phyloP scores from a whole-genome alignment of 2,113 vertebrate species.

The Scartelaos histophorus region DNA sequence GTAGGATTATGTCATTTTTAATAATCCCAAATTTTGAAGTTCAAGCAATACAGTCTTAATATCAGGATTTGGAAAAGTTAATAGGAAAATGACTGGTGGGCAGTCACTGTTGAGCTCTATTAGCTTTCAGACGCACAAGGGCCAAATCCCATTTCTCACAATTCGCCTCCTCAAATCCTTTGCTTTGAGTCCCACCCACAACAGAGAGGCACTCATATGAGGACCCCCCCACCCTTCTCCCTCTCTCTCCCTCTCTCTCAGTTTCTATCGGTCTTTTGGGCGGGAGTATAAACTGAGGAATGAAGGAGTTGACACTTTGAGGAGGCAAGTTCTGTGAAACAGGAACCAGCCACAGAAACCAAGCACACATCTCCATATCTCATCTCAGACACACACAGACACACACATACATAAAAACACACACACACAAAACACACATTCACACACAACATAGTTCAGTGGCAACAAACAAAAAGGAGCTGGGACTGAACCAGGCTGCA shows the following conservation, averaged over 20 bases:
- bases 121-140: constrained; percentile 5
- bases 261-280: too few species aligned
- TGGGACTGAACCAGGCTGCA: constrained; percentile 77
- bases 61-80: background rate
- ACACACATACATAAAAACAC: background rate
- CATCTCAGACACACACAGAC: background rate
- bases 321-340: background rate
- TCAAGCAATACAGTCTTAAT: background rate
- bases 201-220: too few species aligned
- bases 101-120: background rate
- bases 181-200: background rate
- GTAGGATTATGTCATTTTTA: too few species aligned
- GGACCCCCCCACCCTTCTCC: too few species aligned
- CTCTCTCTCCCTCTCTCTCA: too few species aligned
- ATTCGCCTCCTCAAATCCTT: background rate
- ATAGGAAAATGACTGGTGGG: background rate
- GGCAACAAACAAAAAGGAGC: constrained; percentile 48
- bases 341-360: background rate
- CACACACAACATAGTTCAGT: constrained; percentile 27
- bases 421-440: background rate
- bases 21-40: background rate
- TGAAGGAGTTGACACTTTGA: background rate
- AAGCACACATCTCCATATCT: background rate
- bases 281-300: background rate
- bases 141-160: background rate